A percentile compares a stretch with the other conserved stretches of the same genome.
These are phyloP conservation scores for Amphimallon solstitiale DNA, from an alignment of 2,888 invertebrate genomes.

Conservation along the genomic window DNA sequence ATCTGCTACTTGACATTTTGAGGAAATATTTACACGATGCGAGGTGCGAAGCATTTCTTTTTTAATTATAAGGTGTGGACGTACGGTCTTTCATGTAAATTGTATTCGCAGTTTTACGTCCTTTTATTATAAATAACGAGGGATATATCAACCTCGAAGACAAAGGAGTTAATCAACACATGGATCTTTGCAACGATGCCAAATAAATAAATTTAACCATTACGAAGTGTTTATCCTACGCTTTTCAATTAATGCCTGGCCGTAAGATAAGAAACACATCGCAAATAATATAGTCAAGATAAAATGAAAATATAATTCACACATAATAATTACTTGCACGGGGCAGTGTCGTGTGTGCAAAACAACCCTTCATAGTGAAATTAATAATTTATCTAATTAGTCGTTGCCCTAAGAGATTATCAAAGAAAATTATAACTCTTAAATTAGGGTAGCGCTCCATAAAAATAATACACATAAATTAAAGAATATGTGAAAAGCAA, in stretches of 20 bases:
- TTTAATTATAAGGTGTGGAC: constrained; percentile 39
- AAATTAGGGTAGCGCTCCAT: constrained; percentile 6
- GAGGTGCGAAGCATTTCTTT: constrained; percentile 27
- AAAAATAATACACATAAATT: constrained; percentile 2
- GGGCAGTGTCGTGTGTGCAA: neutral
- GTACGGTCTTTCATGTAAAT: constrained; percentile 25
- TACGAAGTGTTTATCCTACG: neutral
- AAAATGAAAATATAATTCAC: constrained; percentile 17
- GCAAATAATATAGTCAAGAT: neutral
- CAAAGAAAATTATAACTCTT: constrained; percentile 21
- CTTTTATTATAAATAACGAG: neutral
- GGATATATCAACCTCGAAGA: neutral
- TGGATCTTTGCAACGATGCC: neutral
- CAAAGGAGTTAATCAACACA: neutral
- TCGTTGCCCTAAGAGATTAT: neutral
- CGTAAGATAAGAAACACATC: constrained; percentile 7
- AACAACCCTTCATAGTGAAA: neutral
- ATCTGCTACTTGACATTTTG: constrained; percentile 39
- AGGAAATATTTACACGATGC: constrained; percentile 32
- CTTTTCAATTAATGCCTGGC: constrained; percentile 1
- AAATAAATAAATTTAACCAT: neutral
- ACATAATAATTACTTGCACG: neutral
- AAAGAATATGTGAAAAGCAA: neutral
- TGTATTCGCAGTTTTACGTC: constrained; percentile 21
- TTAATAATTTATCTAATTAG: constrained; percentile 35